phyloP scores from a whole-genome alignment of 2,113 vertebrate species.

The Charadrius vociferus region DNA sequence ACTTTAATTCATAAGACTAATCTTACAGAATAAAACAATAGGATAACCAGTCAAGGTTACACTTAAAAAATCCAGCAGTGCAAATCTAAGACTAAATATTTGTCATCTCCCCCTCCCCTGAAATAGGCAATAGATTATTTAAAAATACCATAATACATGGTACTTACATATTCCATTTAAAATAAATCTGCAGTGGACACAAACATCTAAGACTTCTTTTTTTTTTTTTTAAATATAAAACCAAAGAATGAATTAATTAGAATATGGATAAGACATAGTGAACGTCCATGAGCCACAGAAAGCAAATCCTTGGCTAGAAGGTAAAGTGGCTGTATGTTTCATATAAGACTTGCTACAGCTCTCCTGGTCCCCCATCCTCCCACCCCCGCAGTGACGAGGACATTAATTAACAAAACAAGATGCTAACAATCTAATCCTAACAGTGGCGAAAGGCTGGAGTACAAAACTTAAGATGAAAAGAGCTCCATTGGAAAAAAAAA shows the following conservation, averaged over 20 bases:
- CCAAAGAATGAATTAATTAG: background rate
- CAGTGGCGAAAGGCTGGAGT: background rate
- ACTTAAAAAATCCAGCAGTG: slow-evolving; percentile 77
- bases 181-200: slow-evolving; percentile 65
- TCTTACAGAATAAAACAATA: slow-evolving; percentile 78
- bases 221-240: slow-evolving; percentile 30
- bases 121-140: slow-evolving; percentile 71
- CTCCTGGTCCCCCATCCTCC: background rate
- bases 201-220: background rate
- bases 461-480: background rate
- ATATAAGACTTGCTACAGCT: background rate
- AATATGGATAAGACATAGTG: slow-evolving; percentile 26
- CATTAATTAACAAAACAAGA: background rate
- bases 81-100: slow-evolving; percentile 78
- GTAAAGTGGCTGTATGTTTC: background rate
- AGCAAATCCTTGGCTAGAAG: slow-evolving; percentile 25
- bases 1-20: slow-evolving; percentile 80
- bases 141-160: slow-evolving; percentile 70
- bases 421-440: background rate
- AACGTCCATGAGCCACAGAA: background rate
- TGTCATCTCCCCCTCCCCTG: slow-evolving; percentile 54
- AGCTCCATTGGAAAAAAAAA: background rate
- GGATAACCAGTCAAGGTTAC: slow-evolving; percentile 77
- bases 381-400: background rate
- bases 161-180: slow-evolving; percentile 62